Conservation (phyloP, 1,140 invertebrate genomes). For the Anthonomus grandis region DNA sequence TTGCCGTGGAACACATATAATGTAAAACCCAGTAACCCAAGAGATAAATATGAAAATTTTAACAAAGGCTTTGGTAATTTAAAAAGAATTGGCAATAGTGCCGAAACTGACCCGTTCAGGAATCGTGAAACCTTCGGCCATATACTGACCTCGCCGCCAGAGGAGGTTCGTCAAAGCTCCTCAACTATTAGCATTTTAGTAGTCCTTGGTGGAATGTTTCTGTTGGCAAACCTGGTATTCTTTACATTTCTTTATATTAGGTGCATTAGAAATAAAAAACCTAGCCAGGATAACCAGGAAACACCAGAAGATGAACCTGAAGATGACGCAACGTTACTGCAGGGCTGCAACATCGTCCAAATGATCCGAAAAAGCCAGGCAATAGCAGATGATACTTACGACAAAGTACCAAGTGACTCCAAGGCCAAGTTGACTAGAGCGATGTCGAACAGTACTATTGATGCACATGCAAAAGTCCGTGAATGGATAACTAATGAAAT, state of each 20-base stretch:
- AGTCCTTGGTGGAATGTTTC: conserved; percentile 55
- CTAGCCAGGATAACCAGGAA: conserved; percentile 53
- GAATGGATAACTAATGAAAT: conserved; percentile 81
- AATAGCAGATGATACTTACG: conserved; percentile 56
- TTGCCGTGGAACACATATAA: conserved; percentile 5
- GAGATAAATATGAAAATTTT: conserved; percentile 18
- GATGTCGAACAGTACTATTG: conserved; percentile 74
- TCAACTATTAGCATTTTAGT: conserved; percentile 29
- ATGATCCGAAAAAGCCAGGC: conserved; percentile 53
- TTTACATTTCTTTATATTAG: conserved; percentile 76
- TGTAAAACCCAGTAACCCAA: not conserved
- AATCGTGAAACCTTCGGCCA: not conserved
- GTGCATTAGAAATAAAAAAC: conserved; percentile 50
- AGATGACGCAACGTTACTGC: conserved; percentile 12
- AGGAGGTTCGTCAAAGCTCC: conserved; percentile 43
- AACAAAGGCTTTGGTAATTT: conserved; percentile 13
- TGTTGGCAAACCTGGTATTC: conserved; percentile 77
- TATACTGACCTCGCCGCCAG: conserved; percentile 7
- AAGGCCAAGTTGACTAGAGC: conserved; percentile 65
- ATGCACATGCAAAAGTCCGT: conserved; percentile 78
- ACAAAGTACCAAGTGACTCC: conserved; percentile 52
- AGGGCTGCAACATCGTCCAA: conserved; percentile 56
- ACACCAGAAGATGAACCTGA: conserved; percentile 49
- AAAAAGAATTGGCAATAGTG: not conserved
- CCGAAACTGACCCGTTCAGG: conserved; percentile 10